phyloP scores from a whole-genome alignment of 2,888 invertebrate genomes.

The Argyresthia goedartella region DNA sequence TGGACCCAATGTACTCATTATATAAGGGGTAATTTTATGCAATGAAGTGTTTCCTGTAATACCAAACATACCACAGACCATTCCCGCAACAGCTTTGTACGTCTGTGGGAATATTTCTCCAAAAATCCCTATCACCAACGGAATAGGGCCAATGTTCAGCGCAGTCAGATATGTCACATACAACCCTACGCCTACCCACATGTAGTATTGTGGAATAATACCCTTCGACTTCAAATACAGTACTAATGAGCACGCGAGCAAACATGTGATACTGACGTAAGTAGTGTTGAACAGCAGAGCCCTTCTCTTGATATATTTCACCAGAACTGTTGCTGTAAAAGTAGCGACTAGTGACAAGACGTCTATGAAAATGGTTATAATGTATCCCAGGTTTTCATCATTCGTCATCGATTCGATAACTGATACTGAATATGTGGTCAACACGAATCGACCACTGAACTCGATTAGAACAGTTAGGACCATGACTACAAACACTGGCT shows the following conservation, averaged over 20 bases:
- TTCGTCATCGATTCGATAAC: slow-evolving; percentile 7
- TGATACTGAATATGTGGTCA: slow-evolving; percentile 3
- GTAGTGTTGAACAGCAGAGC: slow-evolving; percentile 2
- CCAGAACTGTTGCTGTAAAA: slow-evolving; percentile 4
- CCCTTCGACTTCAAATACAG: not conserved
- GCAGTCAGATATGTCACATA: not conserved
- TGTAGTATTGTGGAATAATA: not conserved
- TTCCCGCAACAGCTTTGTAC: not conserved
- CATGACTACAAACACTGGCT: not conserved
- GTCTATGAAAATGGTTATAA: slow-evolving; percentile 6
- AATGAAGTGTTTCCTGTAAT: not conserved
- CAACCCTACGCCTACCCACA: not conserved
- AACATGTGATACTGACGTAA: not conserved
- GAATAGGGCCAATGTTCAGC: not conserved
- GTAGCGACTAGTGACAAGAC: slow-evolving; percentile 3
- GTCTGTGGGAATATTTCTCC: not conserved
- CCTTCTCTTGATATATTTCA: slow-evolving; percentile 4
- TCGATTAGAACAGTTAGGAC: not conserved
- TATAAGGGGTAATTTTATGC: slow-evolving; percentile 2
- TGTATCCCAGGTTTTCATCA: slow-evolving; percentile 1
- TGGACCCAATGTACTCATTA: not conserved
- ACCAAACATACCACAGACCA: not conserved
- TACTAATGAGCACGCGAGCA: not conserved
- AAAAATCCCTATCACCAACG: not conserved
- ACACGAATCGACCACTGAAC: slow-evolving; percentile 4